Conservation (phyloP, 2,113 vertebrate genomes). For the Gymnocephalus cernua region DNA sequence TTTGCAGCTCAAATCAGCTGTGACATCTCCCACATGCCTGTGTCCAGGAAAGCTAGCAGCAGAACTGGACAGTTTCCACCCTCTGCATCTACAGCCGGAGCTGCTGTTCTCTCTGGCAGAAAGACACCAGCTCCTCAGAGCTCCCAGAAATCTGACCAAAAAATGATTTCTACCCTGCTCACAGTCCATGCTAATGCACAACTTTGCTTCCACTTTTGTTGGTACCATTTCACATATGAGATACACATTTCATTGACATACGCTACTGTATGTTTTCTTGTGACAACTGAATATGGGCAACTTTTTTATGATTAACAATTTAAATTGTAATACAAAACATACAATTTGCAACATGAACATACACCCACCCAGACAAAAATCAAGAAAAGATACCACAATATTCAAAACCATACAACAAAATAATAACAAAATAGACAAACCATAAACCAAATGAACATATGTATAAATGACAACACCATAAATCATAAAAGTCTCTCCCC, state of each 20-base stretch:
- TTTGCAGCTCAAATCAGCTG: constrained; percentile 48
- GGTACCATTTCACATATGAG: not conserved
- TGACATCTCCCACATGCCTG: constrained; percentile 56
- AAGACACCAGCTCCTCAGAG: constrained; percentile 41
- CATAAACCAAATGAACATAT: no score
- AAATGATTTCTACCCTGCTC: constrained; percentile 16
- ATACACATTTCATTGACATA: not conserved
- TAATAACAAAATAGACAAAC: no score
- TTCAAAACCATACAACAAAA: no score
- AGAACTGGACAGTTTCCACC: constrained; percentile 55
- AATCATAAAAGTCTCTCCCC: no score
- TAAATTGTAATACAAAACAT: no score
- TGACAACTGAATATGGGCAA: not conserved
- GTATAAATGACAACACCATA: no score
- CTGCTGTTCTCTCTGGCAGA: constrained; percentile 55
- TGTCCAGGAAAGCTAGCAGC: constrained; percentile 57
- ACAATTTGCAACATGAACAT: no score
- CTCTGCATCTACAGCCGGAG: constrained; percentile 27
- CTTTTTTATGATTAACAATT: no score
- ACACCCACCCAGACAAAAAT: no score
- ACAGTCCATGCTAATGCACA: not conserved
- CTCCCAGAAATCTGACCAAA: constrained; percentile 37
- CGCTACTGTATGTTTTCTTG: no score
- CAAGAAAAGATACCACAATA: no score
- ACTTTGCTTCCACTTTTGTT: not conserved